Evolutionary conservation across 2,888 invertebrate genomes (phyloP).

Genomic region (Hermodice carunculata): DNA sequence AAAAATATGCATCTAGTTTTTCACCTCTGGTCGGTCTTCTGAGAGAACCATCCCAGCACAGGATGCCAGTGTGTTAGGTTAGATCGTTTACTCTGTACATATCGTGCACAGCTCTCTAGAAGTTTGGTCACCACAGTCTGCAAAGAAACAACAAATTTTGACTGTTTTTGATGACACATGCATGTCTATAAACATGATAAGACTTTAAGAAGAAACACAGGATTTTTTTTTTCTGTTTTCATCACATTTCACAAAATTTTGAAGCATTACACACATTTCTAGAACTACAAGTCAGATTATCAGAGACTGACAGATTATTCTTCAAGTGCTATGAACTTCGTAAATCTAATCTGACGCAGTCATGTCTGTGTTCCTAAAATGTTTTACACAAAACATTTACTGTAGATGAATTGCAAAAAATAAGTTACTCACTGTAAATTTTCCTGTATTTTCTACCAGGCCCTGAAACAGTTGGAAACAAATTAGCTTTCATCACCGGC

Average conservation of each 20-base stretch:
- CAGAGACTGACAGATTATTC: no score
- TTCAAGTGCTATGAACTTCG: no score
- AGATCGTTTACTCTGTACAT: slow-evolving; percentile 88
- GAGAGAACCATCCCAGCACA: slow-evolving; percentile 91
- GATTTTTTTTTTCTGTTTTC: no score
- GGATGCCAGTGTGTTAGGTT: slow-evolving; percentile 98
- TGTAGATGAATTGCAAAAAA: not conserved
- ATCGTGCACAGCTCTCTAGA: slow-evolving; percentile 90
- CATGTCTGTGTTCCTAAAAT: not conserved
- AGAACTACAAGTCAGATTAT: no score
- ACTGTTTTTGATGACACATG: no score
- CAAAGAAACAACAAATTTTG: slow-evolving; percentile 44
- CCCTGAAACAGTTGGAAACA: slow-evolving; percentile 49
- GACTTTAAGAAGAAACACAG: no score
- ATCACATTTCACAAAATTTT: no score
- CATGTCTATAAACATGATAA: not conserved
- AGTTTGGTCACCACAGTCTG: slow-evolving; percentile 88
- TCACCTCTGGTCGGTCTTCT: slow-evolving; percentile 65
- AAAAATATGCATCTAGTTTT: not conserved
- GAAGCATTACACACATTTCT: no score
- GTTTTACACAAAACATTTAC: not conserved
- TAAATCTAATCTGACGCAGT: no score
- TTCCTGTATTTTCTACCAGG: slow-evolving; percentile 63
- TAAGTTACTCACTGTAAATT: slow-evolving; percentile 66
- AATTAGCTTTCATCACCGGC: not conserved